Evolutionary conservation across 1,140 invertebrate genomes (phyloP), one percentile per base, ranked within the genome.

Genomic region (Phortica variegata): DNA sequence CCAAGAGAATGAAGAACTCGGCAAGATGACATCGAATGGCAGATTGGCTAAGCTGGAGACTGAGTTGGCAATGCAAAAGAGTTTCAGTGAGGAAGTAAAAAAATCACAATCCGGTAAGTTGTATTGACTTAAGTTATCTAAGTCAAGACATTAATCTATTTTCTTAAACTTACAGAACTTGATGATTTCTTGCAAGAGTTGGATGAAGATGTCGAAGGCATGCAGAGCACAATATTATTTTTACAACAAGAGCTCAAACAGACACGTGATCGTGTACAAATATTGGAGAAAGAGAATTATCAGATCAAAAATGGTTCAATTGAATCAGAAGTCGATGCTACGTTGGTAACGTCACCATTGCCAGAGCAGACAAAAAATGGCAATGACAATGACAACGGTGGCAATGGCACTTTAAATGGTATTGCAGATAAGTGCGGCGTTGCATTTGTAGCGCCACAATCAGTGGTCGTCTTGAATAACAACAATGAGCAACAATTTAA

Each of bases 1-100:
- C 73, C 93, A 97, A 54, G 96, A 99, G 78, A 99, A 99, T 79
- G 95, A 98, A 78, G 95, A 98, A 74, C 79, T 99, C 10, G 95
- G 95, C 15, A 90, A 93, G 74, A 91, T 95, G 83, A 95, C 96
- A 36, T 90, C 92, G 5, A 95, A 93, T 58, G 96, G 95, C 3
- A 80, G 93, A 58, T 86, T 97, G 68, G 94, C 95, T 23, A 97
- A 97, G 78, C 79, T 98, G 20, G 95, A 98, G 80, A 91, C 91
- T 49, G 95, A 98, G 78, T 80, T 98, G 47, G 93, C 94, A 2
- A 79, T 98, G 59, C 93, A 98, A 74, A 95, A 93, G 76, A 96
- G 88, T 76, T 93, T 96, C 62, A 92, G 90, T 58, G 92, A 95
- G 76, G 94, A 97, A 85, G 91, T 97, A 56, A 95, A 97, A 72